Evolutionary conservation across 2,797 vertebrate genomes (phyloP), one percentile per base, ranked within the genome.

Genomic region (Acanthurus lineatus): DNA sequence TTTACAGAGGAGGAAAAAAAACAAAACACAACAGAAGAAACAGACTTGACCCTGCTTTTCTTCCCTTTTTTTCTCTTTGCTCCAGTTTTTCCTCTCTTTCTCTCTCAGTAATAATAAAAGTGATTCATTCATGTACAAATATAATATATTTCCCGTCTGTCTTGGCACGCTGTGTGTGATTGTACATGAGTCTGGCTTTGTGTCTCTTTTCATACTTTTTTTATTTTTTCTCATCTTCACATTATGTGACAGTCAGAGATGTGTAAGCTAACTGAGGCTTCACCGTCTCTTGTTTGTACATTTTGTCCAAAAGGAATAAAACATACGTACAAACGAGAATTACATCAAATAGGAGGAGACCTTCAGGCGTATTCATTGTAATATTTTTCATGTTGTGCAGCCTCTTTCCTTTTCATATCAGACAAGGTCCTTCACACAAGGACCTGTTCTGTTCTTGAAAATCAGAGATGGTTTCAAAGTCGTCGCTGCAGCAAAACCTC

Each of bases 41-140:
- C 47, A 32, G 25, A 40, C 51, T 20, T 76, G 66, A 64, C 54
- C 62, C 40, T 45, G 4, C 35, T 38, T 61, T 60, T 47, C 56
- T 5, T 0, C 9, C 22, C 49, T n/a, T 28, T 32, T 4, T 32
- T 32, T 32, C 19, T n/a, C 5, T 53, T 3, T 9, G 14, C 56
- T 74, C 59, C 71, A 14, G 59, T 44, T 60, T 28, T 60, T 48
- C 72, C 47, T 32, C 44, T 54, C 20, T 4, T 4, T 32, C 28
- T 4, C 28, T 32, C 28, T 32, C 79, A 82, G 67, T 54, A 68
- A 81, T 81, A 90, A 89, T 92, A 91, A 90, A 86, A 40, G 74
- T 91, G 85, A 90, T 90, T 91, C 60, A 92, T 89, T 84, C 68
- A 47, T 61, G 77, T 79, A 76, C 49, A 47, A 67, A 84, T 82